Conservation (phyloP, 2,888 invertebrate genomes). For the Ectemnius cavifrons region DNA sequence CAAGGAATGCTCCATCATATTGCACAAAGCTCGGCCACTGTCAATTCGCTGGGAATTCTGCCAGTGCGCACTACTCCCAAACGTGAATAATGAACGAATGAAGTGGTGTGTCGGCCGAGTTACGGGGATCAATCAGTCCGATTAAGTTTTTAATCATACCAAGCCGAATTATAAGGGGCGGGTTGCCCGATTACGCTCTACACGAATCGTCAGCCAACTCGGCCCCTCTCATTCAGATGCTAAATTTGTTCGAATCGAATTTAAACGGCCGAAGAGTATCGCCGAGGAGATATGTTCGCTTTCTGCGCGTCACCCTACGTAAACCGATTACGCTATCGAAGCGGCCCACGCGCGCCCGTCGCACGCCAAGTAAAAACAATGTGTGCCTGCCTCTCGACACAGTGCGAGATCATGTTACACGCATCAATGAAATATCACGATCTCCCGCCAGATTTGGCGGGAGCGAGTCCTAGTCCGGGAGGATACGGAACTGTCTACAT, state of each 20-base stretch:
- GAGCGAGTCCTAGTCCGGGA: too few relatives aligned
- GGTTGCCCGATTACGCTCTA: slow-evolving; percentile 4
- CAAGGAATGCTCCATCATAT: slow-evolving; percentile 5
- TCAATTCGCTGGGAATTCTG: neutral
- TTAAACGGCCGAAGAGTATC: slow-evolving; percentile 55
- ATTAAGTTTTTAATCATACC: slow-evolving; percentile 47
- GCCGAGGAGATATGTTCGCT: slow-evolving; percentile 51
- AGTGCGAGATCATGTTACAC: slow-evolving; percentile 13
- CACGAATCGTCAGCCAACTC: slow-evolving; percentile 44
- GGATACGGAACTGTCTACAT: too few relatives aligned
- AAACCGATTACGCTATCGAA: slow-evolving; percentile 62
- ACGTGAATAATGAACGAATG: slow-evolving; percentile 23
- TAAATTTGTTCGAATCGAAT: slow-evolving; percentile 36
- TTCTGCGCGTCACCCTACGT: slow-evolving; percentile 54
- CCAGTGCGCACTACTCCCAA: slow-evolving; percentile 26
- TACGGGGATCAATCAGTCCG: slow-evolving; percentile 20
- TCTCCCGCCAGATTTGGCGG: too few relatives aligned
- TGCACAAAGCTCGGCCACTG: neutral
- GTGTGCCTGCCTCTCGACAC: neutral
- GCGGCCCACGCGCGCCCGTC: slow-evolving; percentile 43
- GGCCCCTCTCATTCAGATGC: slow-evolving; percentile 40
- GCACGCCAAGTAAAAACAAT: slow-evolving; percentile 31
- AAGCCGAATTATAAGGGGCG: slow-evolving; percentile 34
- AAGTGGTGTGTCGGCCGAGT: slow-evolving; percentile 16
- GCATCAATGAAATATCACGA: neutral